phyloP scores from a whole-genome alignment of 2,797 vertebrate species.

The Pipistrellus kuhlii region DNA sequence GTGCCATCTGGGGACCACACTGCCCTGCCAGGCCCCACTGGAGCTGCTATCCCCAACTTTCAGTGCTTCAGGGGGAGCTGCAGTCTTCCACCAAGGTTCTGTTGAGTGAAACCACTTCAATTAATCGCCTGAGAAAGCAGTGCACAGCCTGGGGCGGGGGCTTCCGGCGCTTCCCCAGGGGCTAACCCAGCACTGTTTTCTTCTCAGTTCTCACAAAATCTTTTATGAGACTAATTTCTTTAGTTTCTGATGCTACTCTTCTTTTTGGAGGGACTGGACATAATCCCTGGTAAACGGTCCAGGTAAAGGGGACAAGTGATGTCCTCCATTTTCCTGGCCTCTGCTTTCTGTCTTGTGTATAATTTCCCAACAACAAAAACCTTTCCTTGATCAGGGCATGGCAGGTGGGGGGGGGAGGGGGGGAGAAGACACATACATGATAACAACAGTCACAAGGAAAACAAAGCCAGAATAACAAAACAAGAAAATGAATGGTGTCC shows the following conservation, averaged over 20 bases:
- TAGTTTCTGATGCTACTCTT: neutral
- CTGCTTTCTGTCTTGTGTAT: neutral
- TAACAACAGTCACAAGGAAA: neutral
- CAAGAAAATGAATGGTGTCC: neutral
- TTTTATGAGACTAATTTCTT: neutral
- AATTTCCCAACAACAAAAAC: neutral
- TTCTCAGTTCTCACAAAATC: neutral
- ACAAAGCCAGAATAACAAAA: neutral
- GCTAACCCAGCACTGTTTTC: neutral
- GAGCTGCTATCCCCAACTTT: neutral
- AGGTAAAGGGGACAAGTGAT: neutral
- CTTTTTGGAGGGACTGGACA: neutral
- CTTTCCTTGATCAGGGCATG: neutral
- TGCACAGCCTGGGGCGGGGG: neutral
- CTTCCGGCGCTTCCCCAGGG: neutral
- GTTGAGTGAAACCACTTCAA: neutral
- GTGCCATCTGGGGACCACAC: neutral
- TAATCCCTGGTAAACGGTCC: neutral
- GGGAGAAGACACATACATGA: neutral
- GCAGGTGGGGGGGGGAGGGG: neutral
- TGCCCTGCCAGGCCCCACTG: constrained; percentile 11
- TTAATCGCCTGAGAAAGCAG: constrained; percentile 42
- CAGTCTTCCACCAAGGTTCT: neutral
- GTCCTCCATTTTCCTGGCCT: neutral
- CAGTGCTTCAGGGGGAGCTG: neutral